These are phyloP conservation scores for Osmerus eperlanus DNA, from an alignment of 2,113 vertebrate species.

Conservation along the genomic window DNA sequence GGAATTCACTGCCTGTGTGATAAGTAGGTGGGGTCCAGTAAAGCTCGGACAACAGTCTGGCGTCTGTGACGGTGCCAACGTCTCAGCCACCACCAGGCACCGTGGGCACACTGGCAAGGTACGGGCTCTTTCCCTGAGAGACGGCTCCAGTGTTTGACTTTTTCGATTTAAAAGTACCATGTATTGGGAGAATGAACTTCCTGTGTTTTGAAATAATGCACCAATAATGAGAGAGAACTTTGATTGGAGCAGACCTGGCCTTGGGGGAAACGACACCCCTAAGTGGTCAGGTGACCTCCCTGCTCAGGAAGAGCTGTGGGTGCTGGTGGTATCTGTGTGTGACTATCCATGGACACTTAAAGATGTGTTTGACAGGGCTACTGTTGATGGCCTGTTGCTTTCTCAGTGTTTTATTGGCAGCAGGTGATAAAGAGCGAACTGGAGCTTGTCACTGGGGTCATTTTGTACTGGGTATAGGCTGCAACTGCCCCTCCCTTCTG, in stretches of 20 bases:
- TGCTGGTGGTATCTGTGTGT: neutral
- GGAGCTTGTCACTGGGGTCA: neutral
- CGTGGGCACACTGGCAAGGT: too few relatives aligned
- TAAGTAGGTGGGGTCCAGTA: slow-evolving; percentile 31
- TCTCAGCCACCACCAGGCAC: neutral
- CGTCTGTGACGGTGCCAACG: neutral
- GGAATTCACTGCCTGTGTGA: slow-evolving; percentile 53
- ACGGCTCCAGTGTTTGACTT: too few relatives aligned
- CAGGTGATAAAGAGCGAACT: neutral
- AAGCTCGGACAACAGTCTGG: neutral
- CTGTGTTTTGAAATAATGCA: too few relatives aligned
- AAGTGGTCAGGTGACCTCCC: neutral
- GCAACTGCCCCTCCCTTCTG: neutral
- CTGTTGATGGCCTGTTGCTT: neutral
- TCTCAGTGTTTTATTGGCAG: neutral
- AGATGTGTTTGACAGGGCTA: neutral
- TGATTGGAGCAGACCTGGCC: neutral
- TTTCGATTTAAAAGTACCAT: too few relatives aligned
- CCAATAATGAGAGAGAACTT: too few relatives aligned
- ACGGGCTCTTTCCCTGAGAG: too few relatives aligned
- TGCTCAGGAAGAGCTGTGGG: neutral
- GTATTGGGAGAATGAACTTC: too few relatives aligned
- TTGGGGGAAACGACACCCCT: neutral
- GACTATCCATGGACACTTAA: neutral
- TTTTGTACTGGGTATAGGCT: neutral